phyloP scores from a whole-genome alignment of 2,888 invertebrate genomes.

The Aricia artaxerxes region DNA sequence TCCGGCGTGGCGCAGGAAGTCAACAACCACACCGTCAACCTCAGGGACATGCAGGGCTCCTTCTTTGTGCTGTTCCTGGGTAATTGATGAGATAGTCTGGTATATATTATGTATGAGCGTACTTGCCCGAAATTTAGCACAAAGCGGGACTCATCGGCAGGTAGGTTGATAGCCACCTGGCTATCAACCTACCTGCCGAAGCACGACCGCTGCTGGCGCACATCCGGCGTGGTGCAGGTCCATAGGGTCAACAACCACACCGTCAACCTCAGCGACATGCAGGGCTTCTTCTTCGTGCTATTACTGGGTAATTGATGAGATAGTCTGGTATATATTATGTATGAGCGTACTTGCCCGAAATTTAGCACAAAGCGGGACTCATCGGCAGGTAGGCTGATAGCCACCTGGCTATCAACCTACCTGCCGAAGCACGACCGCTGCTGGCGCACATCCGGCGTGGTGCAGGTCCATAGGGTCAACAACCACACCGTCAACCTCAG shows the following conservation, averaged over 20 bases:
- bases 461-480: slow-evolving; percentile 83
- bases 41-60: slow-evolving; percentile 95
- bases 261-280: slow-evolving; percentile 94
- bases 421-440: slow-evolving; percentile 90
- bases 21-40: slow-evolving; percentile 92
- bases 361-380: slow-evolving; percentile 88
- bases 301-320: slow-evolving; percentile 82
- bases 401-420: slow-evolving; percentile 86
- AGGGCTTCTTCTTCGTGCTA: slow-evolving; percentile 93
- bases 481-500: slow-evolving; percentile 93
- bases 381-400: slow-evolving; percentile 78
- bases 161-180: slow-evolving; percentile 73
- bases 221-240: slow-evolving; percentile 83
- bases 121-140: slow-evolving; percentile 60
- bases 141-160: slow-evolving; percentile 91
- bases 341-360: no score
- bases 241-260: slow-evolving; percentile 93
- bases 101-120: no score
- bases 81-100: slow-evolving; percentile 52
- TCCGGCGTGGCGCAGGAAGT: slow-evolving; percentile 85
- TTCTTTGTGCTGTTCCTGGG: slow-evolving; percentile 92
- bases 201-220: slow-evolving; percentile 89
- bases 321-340: no score
- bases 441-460: slow-evolving; percentile 83
- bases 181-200: slow-evolving; percentile 87